A percentile compares a stretch with the other conserved stretches of the same genome.
These are phyloP conservation scores for Gymnorhina tibicen DNA, from an alignment of 2,113 vertebrate species.

Conservation along the genomic window DNA sequence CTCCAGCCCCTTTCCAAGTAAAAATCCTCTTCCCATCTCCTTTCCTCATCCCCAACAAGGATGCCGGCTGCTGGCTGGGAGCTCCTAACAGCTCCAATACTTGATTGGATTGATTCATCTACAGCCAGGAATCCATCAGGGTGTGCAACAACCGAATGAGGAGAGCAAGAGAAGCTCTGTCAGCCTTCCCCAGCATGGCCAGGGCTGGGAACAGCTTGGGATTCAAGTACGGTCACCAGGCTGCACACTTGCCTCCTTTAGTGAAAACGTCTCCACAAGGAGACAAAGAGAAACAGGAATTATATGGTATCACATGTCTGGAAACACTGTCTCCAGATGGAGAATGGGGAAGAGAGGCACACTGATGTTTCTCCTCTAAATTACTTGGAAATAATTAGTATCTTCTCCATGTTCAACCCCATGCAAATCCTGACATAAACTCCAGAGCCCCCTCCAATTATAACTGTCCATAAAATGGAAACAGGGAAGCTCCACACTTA, in stretches of 20 bases:
- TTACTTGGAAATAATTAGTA: not conserved
- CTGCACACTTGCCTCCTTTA: not conserved
- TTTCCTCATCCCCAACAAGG: not conserved
- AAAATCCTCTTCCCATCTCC: not conserved
- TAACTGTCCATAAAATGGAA: not conserved
- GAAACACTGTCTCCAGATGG: not conserved
- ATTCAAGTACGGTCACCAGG: not conserved
- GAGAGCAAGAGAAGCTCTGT: not conserved
- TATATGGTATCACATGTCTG: not conserved
- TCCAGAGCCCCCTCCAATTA: not conserved
- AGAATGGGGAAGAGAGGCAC: not conserved
- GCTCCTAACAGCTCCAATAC: not conserved
- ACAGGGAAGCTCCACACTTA: not conserved
- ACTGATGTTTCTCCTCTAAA: not conserved
- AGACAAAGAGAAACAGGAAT: not conserved
- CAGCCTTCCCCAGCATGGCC: not conserved
- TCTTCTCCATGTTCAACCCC: not conserved
- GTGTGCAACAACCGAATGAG: not conserved
- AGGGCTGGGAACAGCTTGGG: not conserved
- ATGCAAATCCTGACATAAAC: not conserved
- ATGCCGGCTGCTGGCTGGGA: not conserved
- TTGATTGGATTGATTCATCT: not conserved
- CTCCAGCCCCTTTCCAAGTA: not conserved
- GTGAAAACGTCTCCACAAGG: not conserved
- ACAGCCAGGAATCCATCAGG: not conserved